Conservation (phyloP, 1,140 invertebrate genomes). For the Cephus cinctus region DNA sequence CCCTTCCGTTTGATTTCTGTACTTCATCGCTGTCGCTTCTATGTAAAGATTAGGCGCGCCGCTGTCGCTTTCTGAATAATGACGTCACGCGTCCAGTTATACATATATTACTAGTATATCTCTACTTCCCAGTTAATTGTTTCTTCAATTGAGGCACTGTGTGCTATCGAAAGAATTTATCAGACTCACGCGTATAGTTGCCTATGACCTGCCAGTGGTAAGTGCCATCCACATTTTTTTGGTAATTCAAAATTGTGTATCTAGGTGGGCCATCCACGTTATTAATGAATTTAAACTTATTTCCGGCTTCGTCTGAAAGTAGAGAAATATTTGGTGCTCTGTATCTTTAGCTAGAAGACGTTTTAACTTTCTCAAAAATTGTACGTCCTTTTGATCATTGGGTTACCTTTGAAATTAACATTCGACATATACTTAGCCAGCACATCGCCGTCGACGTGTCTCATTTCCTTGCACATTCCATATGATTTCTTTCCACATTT, state of each 20-base stretch:
- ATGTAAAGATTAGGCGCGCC: constrained; percentile 44
- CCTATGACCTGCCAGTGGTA: constrained; percentile 56
- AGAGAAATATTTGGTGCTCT: no score
- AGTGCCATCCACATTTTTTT: constrained; percentile 32
- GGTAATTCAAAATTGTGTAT: constrained; percentile 61
- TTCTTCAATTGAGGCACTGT: no score
- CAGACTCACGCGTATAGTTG: constrained; percentile 56
- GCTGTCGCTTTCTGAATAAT: constrained; percentile 40
- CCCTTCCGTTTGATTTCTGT: constrained; percentile 25
- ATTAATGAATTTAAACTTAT: constrained; percentile 51
- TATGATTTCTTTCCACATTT: constrained; percentile 37
- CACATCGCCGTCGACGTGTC: constrained; percentile 47
- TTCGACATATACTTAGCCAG: constrained; percentile 53
- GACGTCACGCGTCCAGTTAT: no score
- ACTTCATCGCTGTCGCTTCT: constrained; percentile 37
- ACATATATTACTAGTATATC: no score
- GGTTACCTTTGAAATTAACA: constrained; percentile 58
- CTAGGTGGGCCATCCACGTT: constrained; percentile 56
- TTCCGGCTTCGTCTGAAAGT: constrained; percentile 52
- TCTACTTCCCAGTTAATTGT: no score
- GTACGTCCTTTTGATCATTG: no score
- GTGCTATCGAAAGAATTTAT: no score
- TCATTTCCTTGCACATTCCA: constrained; percentile 53
- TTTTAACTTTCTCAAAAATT: no score
- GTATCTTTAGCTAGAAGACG: no score